Base-by-base conservation (phyloP, 2,888 invertebrate genomes). In the Hirtodrosophila alboralis region DNA sequence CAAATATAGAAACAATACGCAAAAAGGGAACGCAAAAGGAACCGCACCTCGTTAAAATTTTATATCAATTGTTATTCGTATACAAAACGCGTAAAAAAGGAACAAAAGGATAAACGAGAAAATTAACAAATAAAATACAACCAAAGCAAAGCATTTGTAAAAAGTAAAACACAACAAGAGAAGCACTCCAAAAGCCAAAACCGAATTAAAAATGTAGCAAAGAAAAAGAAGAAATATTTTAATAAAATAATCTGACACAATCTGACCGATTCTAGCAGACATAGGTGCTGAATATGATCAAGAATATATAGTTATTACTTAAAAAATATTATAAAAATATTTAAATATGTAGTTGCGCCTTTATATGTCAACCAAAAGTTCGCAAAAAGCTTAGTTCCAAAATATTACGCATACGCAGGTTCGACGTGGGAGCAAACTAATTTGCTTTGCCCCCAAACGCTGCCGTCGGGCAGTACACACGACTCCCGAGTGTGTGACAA, bases 31-130 rank as follows among this genome's bases (percentile, higher is more conserved):
- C 49, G 49, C 40, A 31, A 47, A 59, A 64, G 8, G 37, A 48
- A 76, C 77, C 84, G 51, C 84, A 80, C 28, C 59, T 84, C 80
- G 86, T 80, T 85, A 83, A 80, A 80, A 67, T 75, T 80, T 70
- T 61, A 80, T 80, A 59, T 66, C 74, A 83, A 75, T 74, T 69
- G 58, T 58, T 60, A 43, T 54, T 49, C 77, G 66, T 63, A 70
- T 52, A 56, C 60, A 47, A 36, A 61, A 27, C 45, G 53, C 26
- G 40, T 14, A 54, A 30, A 16, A 40, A 10, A 48, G 41, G 12
- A 38, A 38, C 8, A 48, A 56, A 54, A 48, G 51, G 34, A 41
- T 28, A 70, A 71, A 61, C 10, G 33, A 27, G 57, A 36, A 40
- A 52, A 56, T 23, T 1, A 23, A 41, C 18, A 18, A 54, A 14